Evolutionary conservation across 2,113 vertebrate genomes (phyloP).

Genomic region (Odontesthes bonariensis): DNA sequence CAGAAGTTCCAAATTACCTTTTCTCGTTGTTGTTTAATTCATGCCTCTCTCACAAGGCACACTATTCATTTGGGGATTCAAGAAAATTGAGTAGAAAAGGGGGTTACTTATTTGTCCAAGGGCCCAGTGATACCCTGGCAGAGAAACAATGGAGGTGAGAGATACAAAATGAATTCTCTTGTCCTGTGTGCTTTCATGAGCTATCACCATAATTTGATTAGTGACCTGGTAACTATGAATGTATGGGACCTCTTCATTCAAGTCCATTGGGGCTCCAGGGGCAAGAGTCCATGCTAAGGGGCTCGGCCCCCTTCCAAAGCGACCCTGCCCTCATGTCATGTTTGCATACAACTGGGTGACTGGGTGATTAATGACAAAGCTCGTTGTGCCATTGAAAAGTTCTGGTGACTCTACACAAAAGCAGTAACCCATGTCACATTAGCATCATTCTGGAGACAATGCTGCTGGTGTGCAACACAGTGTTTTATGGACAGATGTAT

Average conservation of each 20-base stretch:
- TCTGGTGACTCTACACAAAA: conserved; percentile 79
- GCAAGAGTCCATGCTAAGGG: conserved; percentile 65
- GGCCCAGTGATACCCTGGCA: conserved; percentile 59
- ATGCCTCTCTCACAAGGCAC: conserved; percentile 50
- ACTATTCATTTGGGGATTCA: conserved; percentile 66
- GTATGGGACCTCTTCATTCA: conserved; percentile 75
- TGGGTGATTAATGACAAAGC: conserved; percentile 82
- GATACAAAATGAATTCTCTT: conserved; percentile 79
- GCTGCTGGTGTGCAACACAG: conserved; percentile 34
- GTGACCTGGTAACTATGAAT: conserved; percentile 81
- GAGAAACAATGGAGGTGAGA: conserved; percentile 68
- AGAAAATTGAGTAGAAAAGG: conserved; percentile 59
- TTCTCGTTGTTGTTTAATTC: conserved; percentile 73
- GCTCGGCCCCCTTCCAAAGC: conserved; percentile 62
- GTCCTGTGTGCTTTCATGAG: conserved; percentile 68
- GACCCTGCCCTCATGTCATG: conserved; percentile 75
- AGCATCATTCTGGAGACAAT: conserved; percentile 63
- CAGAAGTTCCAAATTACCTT: conserved; percentile 75
- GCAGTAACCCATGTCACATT: conserved; percentile 74
- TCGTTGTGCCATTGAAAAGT: conserved; percentile 77
- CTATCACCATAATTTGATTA: conserved; percentile 84
- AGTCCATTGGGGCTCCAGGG: conserved; percentile 68
- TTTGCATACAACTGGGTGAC: conserved; percentile 69
- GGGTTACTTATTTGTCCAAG: conserved; percentile 73
- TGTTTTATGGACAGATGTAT: conserved; percentile 36